Base-by-base conservation (phyloP, 53 echinoderm and acorn worm species). In the Astropecten irregularis region DNA sequence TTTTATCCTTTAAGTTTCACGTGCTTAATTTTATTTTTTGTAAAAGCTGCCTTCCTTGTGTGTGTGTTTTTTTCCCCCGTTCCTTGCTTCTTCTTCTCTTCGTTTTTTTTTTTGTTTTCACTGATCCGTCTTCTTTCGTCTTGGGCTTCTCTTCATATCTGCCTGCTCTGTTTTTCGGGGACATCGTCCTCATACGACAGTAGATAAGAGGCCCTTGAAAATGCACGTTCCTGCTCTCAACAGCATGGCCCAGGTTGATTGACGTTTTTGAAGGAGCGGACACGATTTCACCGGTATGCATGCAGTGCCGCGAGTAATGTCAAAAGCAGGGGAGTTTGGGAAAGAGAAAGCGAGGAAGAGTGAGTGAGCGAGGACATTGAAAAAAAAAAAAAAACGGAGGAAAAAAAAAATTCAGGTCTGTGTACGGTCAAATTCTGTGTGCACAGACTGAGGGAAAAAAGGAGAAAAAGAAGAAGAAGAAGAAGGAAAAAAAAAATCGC, bases 221-320 rank as follows among this genome's bases (percentile, higher is more conserved):
- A 79, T 79, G 79, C 79, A 56, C 79, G 79, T 79, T 79, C 61
- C 79, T 62, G 30, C 79, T 79, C 79, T 79, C 79, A 79, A 79
- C 79, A 79, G 56, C 79, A 62, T 79, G 23, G 79, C 35, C 79
- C 79, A 29, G 79, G 56, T 37, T 79, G 79, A 79, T 79, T 79
- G 79, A 34, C 79, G 39, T 40, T 29, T 79, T 39, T 79, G 40
- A 79, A 79, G 79, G 61, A 79, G 61, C 30, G 60, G 60, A 48
- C 79, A 79, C 62, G 40, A 62, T 79, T 79, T 79, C 79, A 79
- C 46, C 46, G 79, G 61, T 79, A 79, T 79, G 79, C 79, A 79
- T 79, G 79, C 79, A 62, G n/a, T 79, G 79, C 79, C 79, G 79
- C 79, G n/a, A 79, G 79, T 79, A 79, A 79, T 79, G 79, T 79